Evolutionary conservation across 2,888 invertebrate genomes (phyloP).

Genomic region (Glyphotaelius pellucidus): DNA sequence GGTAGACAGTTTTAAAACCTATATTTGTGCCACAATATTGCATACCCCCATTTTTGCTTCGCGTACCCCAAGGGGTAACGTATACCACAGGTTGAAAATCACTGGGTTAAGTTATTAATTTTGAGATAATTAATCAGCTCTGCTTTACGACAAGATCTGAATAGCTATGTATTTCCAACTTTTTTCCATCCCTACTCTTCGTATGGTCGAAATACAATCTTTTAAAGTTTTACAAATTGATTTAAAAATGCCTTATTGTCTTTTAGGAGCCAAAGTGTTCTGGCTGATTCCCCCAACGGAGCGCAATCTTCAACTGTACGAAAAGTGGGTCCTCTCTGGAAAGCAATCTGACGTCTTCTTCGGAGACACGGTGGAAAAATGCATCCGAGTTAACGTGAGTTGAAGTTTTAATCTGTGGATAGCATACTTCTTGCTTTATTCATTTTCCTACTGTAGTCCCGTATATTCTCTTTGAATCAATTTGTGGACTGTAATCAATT

Average conservation of each 20-base stretch:
- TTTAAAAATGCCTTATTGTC: conserved; percentile 47
- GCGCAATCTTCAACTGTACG: conserved; percentile 92
- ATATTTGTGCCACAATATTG: too few relatives aligned
- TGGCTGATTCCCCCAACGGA: conserved; percentile 99
- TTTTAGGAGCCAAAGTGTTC: conserved; percentile 95
- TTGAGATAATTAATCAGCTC: too few relatives aligned
- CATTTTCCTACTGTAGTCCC: too few relatives aligned
- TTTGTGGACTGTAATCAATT: too few relatives aligned
- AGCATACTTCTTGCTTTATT: too few relatives aligned
- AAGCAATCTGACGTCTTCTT: conserved; percentile 97
- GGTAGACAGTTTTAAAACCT: too few relatives aligned
- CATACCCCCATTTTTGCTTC: too few relatives aligned
- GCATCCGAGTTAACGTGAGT: conserved; percentile 86
- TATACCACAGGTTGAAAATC: too few relatives aligned
- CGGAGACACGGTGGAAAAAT: conserved; percentile 96
- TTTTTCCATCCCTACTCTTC: not conserved
- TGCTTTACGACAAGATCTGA: not conserved
- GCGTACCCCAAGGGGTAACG: too few relatives aligned
- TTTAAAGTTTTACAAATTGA: not conserved
- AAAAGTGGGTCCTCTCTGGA: conserved; percentile 97
- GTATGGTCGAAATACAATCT: not conserved
- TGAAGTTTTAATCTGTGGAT: not conserved
- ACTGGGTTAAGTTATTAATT: too few relatives aligned
- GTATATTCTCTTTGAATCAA: too few relatives aligned
- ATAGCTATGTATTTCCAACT: not conserved